Evolutionary conservation across 2,888 invertebrate species (phyloP).

Genomic region (Ariolimax columbianus): DNA sequence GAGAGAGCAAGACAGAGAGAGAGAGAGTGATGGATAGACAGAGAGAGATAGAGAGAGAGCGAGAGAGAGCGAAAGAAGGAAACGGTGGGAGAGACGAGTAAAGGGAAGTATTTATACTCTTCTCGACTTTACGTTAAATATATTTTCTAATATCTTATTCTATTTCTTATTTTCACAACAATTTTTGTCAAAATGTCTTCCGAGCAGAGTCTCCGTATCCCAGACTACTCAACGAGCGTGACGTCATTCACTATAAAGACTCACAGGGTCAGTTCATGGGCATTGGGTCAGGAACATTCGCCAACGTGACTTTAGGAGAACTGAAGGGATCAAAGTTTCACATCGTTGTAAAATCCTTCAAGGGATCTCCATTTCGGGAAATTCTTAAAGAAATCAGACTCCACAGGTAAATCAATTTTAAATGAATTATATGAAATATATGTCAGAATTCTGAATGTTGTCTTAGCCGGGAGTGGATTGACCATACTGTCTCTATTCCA

Average conservation of each 20-base stretch:
- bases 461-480: no score
- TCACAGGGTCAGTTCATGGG: not conserved
- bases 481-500: no score
- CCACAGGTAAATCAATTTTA: conserved; percentile 51
- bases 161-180: not conserved
- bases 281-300: conserved; percentile 44
- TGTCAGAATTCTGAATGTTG: no score
- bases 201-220: conserved; percentile 43
- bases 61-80: no score
- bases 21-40: no score
- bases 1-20: no score
- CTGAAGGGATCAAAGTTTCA: conserved; percentile 12
- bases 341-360: conserved; percentile 50
- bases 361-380: conserved; percentile 20
- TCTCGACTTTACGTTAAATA: no score
- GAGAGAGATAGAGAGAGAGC: no score
- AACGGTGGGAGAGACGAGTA: no score
- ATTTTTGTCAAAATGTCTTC: not conserved
- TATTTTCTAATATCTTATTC: no score
- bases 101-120: no score
- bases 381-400: conserved; percentile 46
- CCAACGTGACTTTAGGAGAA: conserved; percentile 46
- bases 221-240: conserved; percentile 51
- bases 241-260: conserved; percentile 48
- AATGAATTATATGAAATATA: no score